A percentile compares a stretch with the other conserved stretches of the same genome.
Evolutionary conservation across 2,797 vertebrate species (phyloP).

Genomic region (Sandelia bainsii): DNA sequence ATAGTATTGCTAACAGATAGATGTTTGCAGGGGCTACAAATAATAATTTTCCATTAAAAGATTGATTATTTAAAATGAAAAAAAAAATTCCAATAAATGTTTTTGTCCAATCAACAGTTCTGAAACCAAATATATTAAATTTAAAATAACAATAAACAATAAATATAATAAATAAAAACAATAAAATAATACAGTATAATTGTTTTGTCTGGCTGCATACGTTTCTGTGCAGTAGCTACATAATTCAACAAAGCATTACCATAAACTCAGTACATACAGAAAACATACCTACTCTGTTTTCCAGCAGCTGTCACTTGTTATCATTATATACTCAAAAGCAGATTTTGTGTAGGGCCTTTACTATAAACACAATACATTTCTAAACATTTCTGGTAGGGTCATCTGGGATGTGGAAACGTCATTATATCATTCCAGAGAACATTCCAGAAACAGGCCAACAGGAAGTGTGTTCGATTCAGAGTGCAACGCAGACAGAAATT

Average conservation of each 20-base stretch:
- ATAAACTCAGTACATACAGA: constrained; percentile 26
- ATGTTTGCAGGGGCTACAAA: neutral
- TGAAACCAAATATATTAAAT: neutral
- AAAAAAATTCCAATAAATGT: too few relatives aligned
- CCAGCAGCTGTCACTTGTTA: constrained; percentile 53
- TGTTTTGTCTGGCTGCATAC: constrained; percentile 2
- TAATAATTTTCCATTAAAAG: neutral
- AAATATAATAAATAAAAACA: too few relatives aligned
- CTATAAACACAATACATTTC: constrained; percentile 52
- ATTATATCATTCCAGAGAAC: constrained; percentile 62
- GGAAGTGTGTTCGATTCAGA: constrained; percentile 60
- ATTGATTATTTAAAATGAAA: too few relatives aligned
- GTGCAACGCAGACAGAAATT: constrained; percentile 48
- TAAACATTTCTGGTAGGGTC: constrained; percentile 50
- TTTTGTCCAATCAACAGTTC: neutral
- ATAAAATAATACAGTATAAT: neutral
- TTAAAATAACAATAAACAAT: neutral
- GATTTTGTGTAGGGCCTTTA: constrained; percentile 11
- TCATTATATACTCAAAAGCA: constrained; percentile 29
- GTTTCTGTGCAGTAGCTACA: constrained; percentile 17
- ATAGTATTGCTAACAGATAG: neutral
- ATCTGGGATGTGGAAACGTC: constrained; percentile 58
- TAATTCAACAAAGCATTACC: constrained; percentile 25
- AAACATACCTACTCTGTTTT: constrained; percentile 30
- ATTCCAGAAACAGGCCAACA: constrained; percentile 63